A percentile compares a stretch with the other conserved stretches of the same genome.
Conservation (phyloP, 2,113 vertebrate species). For the Dolichallabes microphthalmus region DNA sequence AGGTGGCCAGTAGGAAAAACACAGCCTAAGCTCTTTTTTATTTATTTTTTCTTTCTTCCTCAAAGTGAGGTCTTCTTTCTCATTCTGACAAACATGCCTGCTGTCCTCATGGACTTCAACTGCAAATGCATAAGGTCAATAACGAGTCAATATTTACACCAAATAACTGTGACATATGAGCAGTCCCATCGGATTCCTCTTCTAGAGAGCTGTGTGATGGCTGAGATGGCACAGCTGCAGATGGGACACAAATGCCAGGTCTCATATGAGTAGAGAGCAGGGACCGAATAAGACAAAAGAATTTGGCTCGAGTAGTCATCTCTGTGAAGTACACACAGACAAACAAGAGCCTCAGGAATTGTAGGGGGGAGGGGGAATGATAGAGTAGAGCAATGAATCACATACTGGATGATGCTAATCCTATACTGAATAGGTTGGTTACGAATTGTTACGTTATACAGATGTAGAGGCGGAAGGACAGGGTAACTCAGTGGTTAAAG, state of each 20-base stretch:
- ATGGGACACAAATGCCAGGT: constrained; percentile 24
- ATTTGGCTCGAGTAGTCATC: background rate
- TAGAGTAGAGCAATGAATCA: background rate
- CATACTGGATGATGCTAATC: background rate
- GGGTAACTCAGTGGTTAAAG: too few species aligned
- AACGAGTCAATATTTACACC: constrained; percentile 20
- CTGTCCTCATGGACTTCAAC: constrained; percentile 16
- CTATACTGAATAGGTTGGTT: background rate
- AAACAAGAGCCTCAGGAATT: constrained; percentile 1
- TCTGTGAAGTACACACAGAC: background rate
- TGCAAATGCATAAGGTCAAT: constrained; percentile 26
- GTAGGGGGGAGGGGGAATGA: too few species aligned
- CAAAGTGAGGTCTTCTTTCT: background rate
- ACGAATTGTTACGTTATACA: background rate
- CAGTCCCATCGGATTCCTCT: background rate
- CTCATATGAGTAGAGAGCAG: background rate
- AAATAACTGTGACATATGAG: constrained; percentile 28
- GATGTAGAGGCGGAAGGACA: background rate
- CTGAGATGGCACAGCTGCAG: constrained; percentile 6
- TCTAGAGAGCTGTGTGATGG: constrained; percentile 2
- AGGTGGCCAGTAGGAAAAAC: background rate
- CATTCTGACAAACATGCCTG: background rate
- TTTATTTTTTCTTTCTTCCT: background rate
- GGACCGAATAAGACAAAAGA: constrained; percentile 7
- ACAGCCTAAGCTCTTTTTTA: background rate